These are phyloP conservation scores for Eremophila alpestris DNA, from an alignment of 2,797 vertebrate genomes.

Conservation along the genomic window DNA sequence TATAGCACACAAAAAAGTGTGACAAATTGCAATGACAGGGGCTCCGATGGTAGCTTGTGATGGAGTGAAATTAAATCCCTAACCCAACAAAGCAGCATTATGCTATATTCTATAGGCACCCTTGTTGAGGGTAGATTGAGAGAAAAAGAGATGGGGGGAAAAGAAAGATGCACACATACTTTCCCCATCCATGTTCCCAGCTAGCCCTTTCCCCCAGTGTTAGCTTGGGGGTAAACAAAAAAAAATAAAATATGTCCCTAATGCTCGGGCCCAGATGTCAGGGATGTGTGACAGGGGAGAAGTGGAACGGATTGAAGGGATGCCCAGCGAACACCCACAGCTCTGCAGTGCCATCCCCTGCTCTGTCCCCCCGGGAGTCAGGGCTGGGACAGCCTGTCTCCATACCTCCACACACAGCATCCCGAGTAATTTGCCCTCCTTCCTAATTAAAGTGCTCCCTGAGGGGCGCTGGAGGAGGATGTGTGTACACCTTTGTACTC, in stretches of 20 bases:
- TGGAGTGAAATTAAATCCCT: constrained; percentile 82
- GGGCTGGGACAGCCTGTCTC: background rate
- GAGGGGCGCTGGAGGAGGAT: background rate
- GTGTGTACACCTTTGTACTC: constrained; percentile 60
- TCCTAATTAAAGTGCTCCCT: constrained; percentile 62
- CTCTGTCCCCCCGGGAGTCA: background rate
- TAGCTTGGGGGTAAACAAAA: background rate
- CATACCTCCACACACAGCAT: constrained; percentile 24
- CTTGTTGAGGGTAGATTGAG: constrained; percentile 81
- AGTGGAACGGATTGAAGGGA: background rate
- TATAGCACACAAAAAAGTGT: constrained; percentile 82
- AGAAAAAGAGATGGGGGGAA: constrained; percentile 68
- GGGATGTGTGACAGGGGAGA: background rate
- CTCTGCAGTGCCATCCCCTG: background rate
- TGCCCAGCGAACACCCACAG: background rate
- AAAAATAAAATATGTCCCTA: background rate
- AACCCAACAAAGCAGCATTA: constrained; percentile 78
- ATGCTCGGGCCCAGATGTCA: background rate
- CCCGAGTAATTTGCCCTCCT: constrained; percentile 31
- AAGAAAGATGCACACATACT: constrained; percentile 64
- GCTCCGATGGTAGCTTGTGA: constrained; percentile 78
- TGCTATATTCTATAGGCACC: constrained; percentile 77
- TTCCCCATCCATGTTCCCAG: constrained; percentile 43
- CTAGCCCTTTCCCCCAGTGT: background rate
- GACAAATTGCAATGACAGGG: constrained; percentile 82